These are phyloP conservation scores for Cygnus buccinator DNA, from an alignment of 2,113 vertebrate species.

Conservation along the genomic window DNA sequence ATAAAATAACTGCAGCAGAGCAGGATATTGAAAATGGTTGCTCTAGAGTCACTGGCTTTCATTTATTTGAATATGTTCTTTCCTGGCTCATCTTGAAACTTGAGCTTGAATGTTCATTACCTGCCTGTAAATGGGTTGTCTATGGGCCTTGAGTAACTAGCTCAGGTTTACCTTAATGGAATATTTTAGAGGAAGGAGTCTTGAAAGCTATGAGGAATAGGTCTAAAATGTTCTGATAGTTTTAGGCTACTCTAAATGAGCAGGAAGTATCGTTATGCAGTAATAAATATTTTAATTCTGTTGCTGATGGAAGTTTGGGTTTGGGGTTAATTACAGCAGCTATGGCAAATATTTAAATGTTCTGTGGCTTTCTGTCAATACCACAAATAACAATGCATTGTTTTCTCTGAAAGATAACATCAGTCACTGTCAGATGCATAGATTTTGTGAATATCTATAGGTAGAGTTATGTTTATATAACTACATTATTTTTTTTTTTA, in stretches of 20 bases:
- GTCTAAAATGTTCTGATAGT: neutral
- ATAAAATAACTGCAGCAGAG: neutral
- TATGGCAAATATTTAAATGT: neutral
- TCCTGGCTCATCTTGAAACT: neutral
- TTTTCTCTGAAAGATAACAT: neutral
- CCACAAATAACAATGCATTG: neutral
- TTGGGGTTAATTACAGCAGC: neutral
- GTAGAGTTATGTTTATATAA: neutral
- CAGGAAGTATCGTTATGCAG: neutral
- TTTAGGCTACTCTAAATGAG: neutral
- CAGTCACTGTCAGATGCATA: fast-evolving
- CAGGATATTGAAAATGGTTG: neutral
- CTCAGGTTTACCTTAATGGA: neutral
- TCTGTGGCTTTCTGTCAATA: neutral
- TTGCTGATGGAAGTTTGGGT: neutral
- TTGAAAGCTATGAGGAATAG: neutral
- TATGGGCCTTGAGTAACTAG: too few species aligned
- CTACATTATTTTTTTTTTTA: neutral
- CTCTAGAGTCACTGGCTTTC: neutral
- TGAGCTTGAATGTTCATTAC: too few species aligned
- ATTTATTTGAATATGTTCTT: neutral
- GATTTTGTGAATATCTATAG: neutral
- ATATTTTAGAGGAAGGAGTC: neutral
- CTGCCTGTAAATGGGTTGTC: fast-evolving
- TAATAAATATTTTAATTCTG: neutral